These are phyloP conservation scores for Ephialtes manifestator DNA, from an alignment of 2,888 invertebrate species.

Conservation along the genomic window DNA sequence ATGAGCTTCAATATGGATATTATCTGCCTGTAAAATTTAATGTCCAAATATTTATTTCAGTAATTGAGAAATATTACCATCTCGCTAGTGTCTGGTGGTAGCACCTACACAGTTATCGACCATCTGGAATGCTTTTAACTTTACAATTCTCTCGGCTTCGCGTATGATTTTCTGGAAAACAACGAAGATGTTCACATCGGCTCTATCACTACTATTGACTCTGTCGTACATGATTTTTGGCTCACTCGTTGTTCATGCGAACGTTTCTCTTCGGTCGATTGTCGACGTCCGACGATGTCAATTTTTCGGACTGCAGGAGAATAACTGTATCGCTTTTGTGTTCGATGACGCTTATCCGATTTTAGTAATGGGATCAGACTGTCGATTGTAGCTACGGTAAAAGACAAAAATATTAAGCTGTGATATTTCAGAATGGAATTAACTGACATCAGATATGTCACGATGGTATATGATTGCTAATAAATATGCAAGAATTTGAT, in stretches of 20 bases:
- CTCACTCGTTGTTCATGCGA: conserved; percentile 8
- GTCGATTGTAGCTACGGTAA: conserved; percentile 3
- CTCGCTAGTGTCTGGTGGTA: background rate
- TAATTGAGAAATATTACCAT: background rate
- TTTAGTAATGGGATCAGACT: conserved; percentile 1
- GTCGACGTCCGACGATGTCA: background rate
- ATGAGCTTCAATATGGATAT: background rate
- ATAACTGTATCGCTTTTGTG: conserved; percentile 7
- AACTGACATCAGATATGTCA: background rate
- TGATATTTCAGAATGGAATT: background rate
- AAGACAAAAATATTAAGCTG: background rate
- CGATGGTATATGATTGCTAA: background rate
- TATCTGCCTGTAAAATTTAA: background rate
- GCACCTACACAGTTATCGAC: background rate
- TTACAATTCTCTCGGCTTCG: background rate
- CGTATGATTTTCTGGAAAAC: conserved; percentile 9
- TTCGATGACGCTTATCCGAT: background rate
- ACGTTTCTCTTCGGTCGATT: conserved; percentile 13
- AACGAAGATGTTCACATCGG: background rate
- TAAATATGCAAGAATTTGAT: background rate
- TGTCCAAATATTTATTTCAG: background rate
- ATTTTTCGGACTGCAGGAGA: conserved; percentile 21
- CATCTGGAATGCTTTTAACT: conserved; percentile 1
- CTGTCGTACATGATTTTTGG: conserved; percentile 2
- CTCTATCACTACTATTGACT: background rate